phyloP scores from a whole-genome alignment of 2,797 vertebrate genomes.

The Scarus forsteni region DNA sequence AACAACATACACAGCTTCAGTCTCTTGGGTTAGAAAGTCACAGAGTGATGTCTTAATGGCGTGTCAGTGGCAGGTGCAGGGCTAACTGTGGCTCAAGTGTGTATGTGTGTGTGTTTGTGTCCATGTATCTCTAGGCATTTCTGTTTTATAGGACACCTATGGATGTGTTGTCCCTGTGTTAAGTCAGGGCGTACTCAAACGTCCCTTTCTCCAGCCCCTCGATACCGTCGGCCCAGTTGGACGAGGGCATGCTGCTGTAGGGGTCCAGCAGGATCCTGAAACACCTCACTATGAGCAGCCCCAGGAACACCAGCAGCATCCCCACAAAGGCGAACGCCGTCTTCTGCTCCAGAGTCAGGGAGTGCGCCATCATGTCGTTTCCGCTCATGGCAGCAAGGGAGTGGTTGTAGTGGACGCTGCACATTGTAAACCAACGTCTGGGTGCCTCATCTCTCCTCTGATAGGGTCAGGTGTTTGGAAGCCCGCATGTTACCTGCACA shows the following conservation, averaged over 20 bases:
- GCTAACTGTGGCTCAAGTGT: slow-evolving; percentile 28
- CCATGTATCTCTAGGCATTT: slow-evolving; percentile 56
- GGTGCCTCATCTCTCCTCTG: slow-evolving; percentile 78
- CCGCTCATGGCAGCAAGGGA: slow-evolving; percentile 91
- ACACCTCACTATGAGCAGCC: slow-evolving; percentile 95
- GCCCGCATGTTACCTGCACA: slow-evolving; percentile 78
- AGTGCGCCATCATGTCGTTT: slow-evolving; percentile 89
- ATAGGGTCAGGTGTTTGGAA: slow-evolving; percentile 67
- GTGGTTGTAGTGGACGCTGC: slow-evolving; percentile 92
- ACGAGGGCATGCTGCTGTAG: slow-evolving; percentile 98
- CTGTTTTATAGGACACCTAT: slow-evolving; percentile 39
- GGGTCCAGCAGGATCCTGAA: slow-evolving; percentile 97
- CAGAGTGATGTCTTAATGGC: slow-evolving; percentile 45
- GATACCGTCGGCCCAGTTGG: slow-evolving; percentile 95
- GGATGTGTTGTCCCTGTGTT: slow-evolving; percentile 71
- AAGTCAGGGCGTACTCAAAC: slow-evolving; percentile 96
- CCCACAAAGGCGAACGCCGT: slow-evolving; percentile 96
- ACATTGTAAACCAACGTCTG: slow-evolving; percentile 84
- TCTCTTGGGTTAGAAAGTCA: slow-evolving; percentile 54
- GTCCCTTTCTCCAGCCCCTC: slow-evolving; percentile 97
- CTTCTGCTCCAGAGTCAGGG: slow-evolving; percentile 97
- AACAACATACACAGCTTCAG: slow-evolving; percentile 60
- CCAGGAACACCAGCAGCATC: slow-evolving; percentile 95
- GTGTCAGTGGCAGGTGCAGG: slow-evolving; percentile 28
- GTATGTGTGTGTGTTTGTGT: slow-evolving; percentile 38